Conservation (phyloP, 2,797 vertebrate genomes). For the Bradypodion ventrale region DNA sequence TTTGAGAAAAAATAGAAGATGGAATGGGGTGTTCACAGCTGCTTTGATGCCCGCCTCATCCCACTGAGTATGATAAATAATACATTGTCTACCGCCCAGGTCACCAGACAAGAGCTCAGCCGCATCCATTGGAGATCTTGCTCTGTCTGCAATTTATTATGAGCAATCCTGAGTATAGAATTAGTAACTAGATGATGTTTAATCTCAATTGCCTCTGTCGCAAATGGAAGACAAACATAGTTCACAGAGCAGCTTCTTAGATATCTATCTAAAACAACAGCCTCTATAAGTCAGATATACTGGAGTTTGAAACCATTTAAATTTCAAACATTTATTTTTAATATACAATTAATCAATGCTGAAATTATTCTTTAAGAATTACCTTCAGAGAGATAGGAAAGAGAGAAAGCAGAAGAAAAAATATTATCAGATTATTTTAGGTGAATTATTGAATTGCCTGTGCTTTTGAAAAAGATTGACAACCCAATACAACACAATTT, state of each 20-base stretch:
- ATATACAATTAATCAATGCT: not conserved
- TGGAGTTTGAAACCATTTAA: not conserved
- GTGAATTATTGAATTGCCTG: slow-evolving; percentile 60
- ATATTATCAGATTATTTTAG: slow-evolving; percentile 64
- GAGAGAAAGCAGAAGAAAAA: slow-evolving; percentile 37
- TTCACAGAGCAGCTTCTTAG: slow-evolving; percentile 53
- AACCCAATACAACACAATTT: too few relatives aligned
- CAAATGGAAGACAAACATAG: slow-evolving; percentile 56
- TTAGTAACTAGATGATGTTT: slow-evolving; percentile 70
- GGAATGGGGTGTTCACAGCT: slow-evolving; percentile 75
- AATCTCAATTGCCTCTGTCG: slow-evolving; percentile 64
- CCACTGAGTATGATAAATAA: slow-evolving; percentile 75
- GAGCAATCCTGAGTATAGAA: slow-evolving; percentile 69
- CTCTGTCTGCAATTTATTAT: slow-evolving; percentile 73
- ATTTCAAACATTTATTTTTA: not conserved
- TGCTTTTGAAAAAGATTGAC: too few relatives aligned
- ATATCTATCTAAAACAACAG: slow-evolving; percentile 63
- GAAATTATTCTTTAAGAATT: slow-evolving; percentile 36
- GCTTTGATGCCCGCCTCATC: slow-evolving; percentile 66
- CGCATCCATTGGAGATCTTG: slow-evolving; percentile 70
- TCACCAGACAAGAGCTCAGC: slow-evolving; percentile 71
- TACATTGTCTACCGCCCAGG: slow-evolving; percentile 73
- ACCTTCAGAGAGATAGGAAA: slow-evolving; percentile 25
- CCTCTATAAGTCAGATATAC: slow-evolving; percentile 51
- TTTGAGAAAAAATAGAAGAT: slow-evolving; percentile 76